phyloP scores from a whole-genome alignment of 2,888 invertebrate genomes.

The Dione vanillae region DNA sequence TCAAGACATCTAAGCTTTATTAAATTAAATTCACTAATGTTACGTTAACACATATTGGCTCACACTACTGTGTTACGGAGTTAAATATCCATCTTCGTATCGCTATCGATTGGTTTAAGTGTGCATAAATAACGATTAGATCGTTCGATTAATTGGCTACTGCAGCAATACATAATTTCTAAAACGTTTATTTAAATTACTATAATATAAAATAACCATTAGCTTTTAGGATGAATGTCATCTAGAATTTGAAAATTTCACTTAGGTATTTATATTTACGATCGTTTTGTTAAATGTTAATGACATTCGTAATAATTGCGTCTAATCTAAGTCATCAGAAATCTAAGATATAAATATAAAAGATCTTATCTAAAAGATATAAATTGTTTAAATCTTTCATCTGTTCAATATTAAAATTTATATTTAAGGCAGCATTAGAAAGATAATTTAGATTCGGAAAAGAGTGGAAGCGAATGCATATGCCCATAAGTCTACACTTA shows the following conservation, averaged over 20 bases:
- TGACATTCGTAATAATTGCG: neutral
- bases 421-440: too few relatives aligned
- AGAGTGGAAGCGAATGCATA: too few relatives aligned
- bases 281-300: neutral
- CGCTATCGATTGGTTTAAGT: constrained; percentile 42
- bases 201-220: constrained; percentile 18
- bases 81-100: constrained; percentile 54
- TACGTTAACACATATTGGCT: constrained; percentile 49
- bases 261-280: neutral
- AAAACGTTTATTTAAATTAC: constrained; percentile 25
- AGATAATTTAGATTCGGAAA: too few relatives aligned
- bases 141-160: constrained; percentile 35
- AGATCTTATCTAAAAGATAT: too few relatives aligned
- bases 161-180: constrained; percentile 29
- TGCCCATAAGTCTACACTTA: too few relatives aligned
- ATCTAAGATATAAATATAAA: too few relatives aligned
- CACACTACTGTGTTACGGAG: constrained; percentile 69
- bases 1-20: neutral
- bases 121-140: constrained; percentile 46
- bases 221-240: neutral
- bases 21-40: neutral
- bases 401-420: too few relatives aligned
- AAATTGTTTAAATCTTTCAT: too few relatives aligned
- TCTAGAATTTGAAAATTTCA: constrained; percentile 10
- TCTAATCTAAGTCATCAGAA: too few relatives aligned